Conservation (phyloP, 1,140 invertebrate species). For the Drosophila bifasciata region DNA sequence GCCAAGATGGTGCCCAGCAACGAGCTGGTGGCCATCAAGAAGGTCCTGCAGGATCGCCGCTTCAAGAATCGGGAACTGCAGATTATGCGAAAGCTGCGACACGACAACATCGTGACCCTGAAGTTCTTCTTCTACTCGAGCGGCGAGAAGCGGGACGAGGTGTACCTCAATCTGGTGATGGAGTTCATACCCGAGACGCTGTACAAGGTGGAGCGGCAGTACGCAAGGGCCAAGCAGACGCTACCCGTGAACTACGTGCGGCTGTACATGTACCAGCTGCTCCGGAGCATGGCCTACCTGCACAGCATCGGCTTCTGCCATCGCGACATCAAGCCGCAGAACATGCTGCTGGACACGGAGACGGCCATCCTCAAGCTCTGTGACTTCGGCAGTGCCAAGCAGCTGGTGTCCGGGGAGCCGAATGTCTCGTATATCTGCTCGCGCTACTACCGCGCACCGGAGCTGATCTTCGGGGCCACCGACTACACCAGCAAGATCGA, state of each 20-base stretch:
- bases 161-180: conserved; percentile 99
- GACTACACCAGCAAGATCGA: conserved; percentile 99
- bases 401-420: conserved; percentile 97
- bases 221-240: conserved; percentile 99
- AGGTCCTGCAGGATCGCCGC: conserved; percentile 99
- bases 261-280: conserved; percentile 99
- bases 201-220: conserved; percentile 99
- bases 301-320: conserved; percentile 99
- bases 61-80: conserved; percentile 99
- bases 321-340: conserved; percentile 99
- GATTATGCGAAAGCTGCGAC: conserved; percentile 99
- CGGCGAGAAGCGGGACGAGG: conserved; percentile 99
- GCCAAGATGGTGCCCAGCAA: conserved; percentile 97
- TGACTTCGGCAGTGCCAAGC: conserved; percentile 99
- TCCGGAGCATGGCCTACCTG: conserved; percentile 99
- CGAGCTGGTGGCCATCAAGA: conserved; percentile 99
- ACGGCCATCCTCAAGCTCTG: conserved; percentile 98
- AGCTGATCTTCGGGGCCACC: conserved; percentile 99
- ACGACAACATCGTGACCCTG: conserved; percentile 99
- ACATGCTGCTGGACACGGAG: conserved; percentile 97
- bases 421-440: conserved; percentile 99
- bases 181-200: conserved; percentile 99
- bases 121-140: conserved; percentile 99
- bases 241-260: conserved; percentile 99
- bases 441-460: conserved; percentile 98